Evolutionary conservation across 30 jellyfish, hydroid and myxozoan genomes (phyloP), one percentile per base, ranked within the genome.

Genomic region (Pelagia noctiluca): DNA sequence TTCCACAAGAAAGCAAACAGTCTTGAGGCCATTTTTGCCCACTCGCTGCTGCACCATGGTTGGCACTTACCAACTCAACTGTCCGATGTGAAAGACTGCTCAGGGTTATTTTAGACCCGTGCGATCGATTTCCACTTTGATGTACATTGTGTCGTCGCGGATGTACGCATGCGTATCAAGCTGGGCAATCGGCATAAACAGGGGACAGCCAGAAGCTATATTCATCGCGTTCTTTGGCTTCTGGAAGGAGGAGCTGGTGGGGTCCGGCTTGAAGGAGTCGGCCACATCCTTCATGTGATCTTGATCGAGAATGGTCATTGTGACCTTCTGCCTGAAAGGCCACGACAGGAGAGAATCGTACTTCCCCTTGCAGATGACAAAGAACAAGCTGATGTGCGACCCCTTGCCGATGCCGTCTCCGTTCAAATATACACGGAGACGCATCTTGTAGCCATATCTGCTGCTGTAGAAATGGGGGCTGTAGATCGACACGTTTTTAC

Each of bases 381-480:
- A 75, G 48, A 94, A 94, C 54, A 94, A 63, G 28, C 97, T 89
- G 75, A 88, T 69, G 61, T 87, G 94, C 1, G 95, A 21, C 19
- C 97, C 95, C 65, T 94, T 94, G 30, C 97, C 97, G 71, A 84
- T 72, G 18, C 99, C 99, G 38, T 94, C 99, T 1, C 99, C 99
- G 60, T 94, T 88, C 26, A 94, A 84, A 42, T 94, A 94, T 48
- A 88, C 75, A 11, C 99, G 97, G 32, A 74, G 88, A 75, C 99
- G 91, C 89, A 83, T 76, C 81, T 80, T 94, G 65, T 88, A 88
- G 28, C 99, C 99, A 60, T 72, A 75, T 22, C 80, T 89, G 25
- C 86, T 80, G 5, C 96, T 94, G 88, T 69, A 94, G 37, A 80
- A 83, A 16, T 85, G 89, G 0, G 97, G 96, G 82, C 99, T 94